Conservation (phyloP, 92 coral and sea anemone genomes). For the Umimayanthus kanabou region DNA sequence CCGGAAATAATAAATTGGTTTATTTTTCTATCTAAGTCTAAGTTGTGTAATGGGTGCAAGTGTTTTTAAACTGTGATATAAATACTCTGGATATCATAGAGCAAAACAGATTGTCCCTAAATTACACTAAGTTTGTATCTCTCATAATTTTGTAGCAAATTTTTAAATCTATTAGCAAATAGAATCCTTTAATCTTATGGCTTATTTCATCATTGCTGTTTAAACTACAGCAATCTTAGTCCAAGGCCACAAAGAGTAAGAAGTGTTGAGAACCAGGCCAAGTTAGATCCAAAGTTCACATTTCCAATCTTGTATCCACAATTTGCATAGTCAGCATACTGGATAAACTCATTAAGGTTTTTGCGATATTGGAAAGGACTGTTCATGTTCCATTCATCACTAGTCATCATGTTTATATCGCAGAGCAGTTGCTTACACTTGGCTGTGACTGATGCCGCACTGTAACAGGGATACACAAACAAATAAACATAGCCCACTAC, state of each 20-base stretch:
- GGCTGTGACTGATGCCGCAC: constrained; percentile 68
- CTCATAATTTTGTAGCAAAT: no score
- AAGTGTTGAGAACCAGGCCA: constrained; percentile 71
- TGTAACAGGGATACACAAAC: constrained; percentile 73
- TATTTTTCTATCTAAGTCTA: no score
- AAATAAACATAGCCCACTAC: constrained; percentile 37
- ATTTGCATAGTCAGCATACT: constrained; percentile 68
- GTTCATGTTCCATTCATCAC: constrained; percentile 58
- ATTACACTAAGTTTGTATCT: no score
- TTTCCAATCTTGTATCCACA: constrained; percentile 70
- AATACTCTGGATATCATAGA: no score
- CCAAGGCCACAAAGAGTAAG: constrained; percentile 62
- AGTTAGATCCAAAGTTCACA: constrained; percentile 63
- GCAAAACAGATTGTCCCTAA: no score
- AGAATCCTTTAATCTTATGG: neutral
- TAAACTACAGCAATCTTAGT: constrained; percentile 38
- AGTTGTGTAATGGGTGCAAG: no score
- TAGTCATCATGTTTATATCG: constrained; percentile 65
- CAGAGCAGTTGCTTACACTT: constrained; percentile 61
- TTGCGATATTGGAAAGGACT: constrained; percentile 60
- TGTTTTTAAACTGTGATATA: no score
- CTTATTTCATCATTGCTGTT: neutral
- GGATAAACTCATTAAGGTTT: constrained; percentile 62
- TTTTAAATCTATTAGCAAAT: neutral
- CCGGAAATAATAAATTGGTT: no score